phyloP scores from a whole-genome alignment of 2,797 vertebrate genomes.

The Pangasius mekongensis region DNA sequence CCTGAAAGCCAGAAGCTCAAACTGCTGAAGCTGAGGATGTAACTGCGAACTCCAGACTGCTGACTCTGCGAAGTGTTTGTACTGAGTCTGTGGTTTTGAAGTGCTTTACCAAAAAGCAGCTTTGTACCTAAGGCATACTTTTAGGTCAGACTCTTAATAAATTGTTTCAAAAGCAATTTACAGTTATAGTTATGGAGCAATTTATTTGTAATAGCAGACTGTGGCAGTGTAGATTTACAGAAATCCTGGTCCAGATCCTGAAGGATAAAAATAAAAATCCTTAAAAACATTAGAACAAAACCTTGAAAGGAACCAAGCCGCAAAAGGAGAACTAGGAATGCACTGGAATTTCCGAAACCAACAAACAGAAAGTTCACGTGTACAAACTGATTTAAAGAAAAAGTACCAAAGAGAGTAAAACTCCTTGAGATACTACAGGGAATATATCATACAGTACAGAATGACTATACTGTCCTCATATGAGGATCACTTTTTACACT shows the following conservation, averaged over 20 bases:
- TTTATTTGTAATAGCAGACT: not conserved
- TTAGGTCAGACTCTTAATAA: not conserved
- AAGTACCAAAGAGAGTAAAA: not conserved
- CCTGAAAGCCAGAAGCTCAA: not conserved
- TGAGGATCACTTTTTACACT: not conserved
- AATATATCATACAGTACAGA: not conserved
- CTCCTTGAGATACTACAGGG: not conserved
- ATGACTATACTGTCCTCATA: not conserved
- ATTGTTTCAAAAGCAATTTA: not conserved
- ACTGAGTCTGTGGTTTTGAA: not conserved
- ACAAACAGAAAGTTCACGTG: not conserved
- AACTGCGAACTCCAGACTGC: not conserved
- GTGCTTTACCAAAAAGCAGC: not conserved
- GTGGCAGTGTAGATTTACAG: not conserved
- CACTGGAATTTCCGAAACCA: not conserved
- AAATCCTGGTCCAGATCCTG: not conserved
- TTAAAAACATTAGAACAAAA: not conserved
- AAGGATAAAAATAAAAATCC: not conserved
- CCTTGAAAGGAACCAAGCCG: not conserved
- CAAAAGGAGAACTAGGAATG: not conserved
- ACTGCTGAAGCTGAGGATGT: not conserved
- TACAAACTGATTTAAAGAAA: not conserved
- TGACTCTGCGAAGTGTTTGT: conserved; percentile 6
- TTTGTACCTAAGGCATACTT: not conserved
- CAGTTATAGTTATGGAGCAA: too few relatives aligned